Evolutionary conservation across 2,797 vertebrate species (phyloP), one percentile per base, ranked within the genome.

Genomic region (Caiman crocodilus): DNA sequence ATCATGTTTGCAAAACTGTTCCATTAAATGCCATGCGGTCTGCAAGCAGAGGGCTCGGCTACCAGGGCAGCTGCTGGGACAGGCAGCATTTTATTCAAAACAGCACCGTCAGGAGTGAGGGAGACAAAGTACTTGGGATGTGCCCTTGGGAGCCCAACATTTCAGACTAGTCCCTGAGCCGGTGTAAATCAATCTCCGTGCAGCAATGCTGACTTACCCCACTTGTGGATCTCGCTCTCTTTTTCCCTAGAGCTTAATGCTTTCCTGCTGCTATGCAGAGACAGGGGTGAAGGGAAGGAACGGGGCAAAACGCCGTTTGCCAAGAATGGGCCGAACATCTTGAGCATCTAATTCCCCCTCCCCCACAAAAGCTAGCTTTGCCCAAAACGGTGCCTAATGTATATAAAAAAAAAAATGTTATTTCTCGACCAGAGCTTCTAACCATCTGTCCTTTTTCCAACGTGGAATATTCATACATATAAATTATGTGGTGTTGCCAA

Each of bases 361-460:
- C 79, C 42, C 88, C 93, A 82, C 1, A 35, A 32, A 95, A 94
- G 86, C 96, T 73, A 88, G 50, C 59, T 93, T 91, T 92, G 74
- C 56, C 87, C 96, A 89, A 94, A 95, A 89, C 95, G 87, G 94
- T 55, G 90, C 94, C 94, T 85, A 58, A 96, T 96, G 92, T 79
- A 94, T 96, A 96, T 88, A 97, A 94, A 35, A 35, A 50, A 50
- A 50, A 50, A 96, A 97, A 95, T 92, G 96, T 97, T 97, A 92
- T 94, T 50, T 97, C 94, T n/a, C 85, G 90, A 96, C 94, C 95
- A 97, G 96, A 92, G 95, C 96, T 97, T 85, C 94, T 94, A 97
- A 96, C 94, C 97, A 98, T 96, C 97, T 98, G 97, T 94, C 96
- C 96, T 79, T 85, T 84, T 97, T 84, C 74, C 95, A 96, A 90